Percentiles rank a stretch among this genome's conserved stretches.
Evolutionary conservation across 2,113 vertebrate genomes (phyloP).

Genomic region (Lepisosteus oculatus): DNA sequence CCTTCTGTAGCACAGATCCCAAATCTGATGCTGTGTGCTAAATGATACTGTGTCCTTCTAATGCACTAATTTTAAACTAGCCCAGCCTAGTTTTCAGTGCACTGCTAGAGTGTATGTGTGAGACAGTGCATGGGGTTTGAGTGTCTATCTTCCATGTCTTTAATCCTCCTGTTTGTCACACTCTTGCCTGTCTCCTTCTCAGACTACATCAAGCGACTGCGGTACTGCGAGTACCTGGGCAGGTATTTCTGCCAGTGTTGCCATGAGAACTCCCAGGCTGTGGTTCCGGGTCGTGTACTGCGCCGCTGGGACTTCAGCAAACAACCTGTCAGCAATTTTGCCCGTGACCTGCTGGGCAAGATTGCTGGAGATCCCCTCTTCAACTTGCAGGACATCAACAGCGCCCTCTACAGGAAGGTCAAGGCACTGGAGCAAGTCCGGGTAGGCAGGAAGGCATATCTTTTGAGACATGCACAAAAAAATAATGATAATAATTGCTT

Average conservation of each 20-base stretch:
- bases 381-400: conserved; percentile 89
- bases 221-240: conserved; percentile 95
- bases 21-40: neutral
- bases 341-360: conserved; percentile 89
- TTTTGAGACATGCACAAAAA: neutral
- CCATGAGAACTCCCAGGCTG: conserved; percentile 85
- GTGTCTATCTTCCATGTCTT: no score
- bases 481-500: no score
- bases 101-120: neutral
- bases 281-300: conserved; percentile 85
- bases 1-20: no score
- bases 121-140: neutral
- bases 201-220: conserved; percentile 94
- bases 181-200: neutral
- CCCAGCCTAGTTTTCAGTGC: no score
- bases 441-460: conserved; percentile 57
- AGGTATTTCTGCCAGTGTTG: conserved; percentile 98
- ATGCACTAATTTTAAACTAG: no score
- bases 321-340: conserved; percentile 93
- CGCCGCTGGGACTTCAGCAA: conserved; percentile 97
- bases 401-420: conserved; percentile 82
- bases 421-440: conserved; percentile 85
- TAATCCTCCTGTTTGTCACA: neutral
- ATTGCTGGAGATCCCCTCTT: conserved; percentile 93
- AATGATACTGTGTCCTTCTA: no score